phyloP scores from a whole-genome alignment of 2,113 vertebrate genomes.

The Trogon melanurus region DNA sequence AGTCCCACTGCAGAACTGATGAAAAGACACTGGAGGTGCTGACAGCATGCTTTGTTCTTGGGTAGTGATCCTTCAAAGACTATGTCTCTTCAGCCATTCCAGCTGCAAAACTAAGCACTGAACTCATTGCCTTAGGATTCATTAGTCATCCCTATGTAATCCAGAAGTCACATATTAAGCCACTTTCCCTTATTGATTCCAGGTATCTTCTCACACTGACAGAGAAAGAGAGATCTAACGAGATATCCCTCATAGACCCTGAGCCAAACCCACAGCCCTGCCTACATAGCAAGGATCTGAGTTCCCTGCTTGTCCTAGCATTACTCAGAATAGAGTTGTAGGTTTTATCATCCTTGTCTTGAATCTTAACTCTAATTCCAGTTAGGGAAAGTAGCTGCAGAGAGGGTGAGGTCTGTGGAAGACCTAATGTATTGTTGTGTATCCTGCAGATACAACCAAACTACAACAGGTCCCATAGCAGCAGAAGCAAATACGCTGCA shows the following conservation, averaged over 20 bases:
- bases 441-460: not conserved
- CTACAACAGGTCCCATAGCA: not conserved
- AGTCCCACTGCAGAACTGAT: not conserved
- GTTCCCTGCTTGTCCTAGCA: not conserved
- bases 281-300: not conserved
- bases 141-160: not conserved
- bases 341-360: not conserved
- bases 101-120: not conserved
- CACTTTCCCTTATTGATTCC: not conserved
- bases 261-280: not conserved
- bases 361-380: not conserved
- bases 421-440: not conserved
- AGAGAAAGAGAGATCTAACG: not conserved
- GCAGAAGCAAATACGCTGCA: not conserved
- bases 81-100: not conserved
- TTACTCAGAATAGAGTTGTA: not conserved
- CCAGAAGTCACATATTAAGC: not conserved
- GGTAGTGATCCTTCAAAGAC: not conserved
- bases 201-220: not conserved
- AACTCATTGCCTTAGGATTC: not conserved
- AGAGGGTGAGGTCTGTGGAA: not conserved
- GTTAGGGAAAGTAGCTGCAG: not conserved
- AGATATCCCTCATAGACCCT: not conserved
- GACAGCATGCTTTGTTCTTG: not conserved
- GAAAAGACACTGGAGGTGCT: not conserved